These are phyloP conservation scores for Germaria angustata DNA, from an alignment of 2,888 invertebrate genomes.

Conservation along the genomic window DNA sequence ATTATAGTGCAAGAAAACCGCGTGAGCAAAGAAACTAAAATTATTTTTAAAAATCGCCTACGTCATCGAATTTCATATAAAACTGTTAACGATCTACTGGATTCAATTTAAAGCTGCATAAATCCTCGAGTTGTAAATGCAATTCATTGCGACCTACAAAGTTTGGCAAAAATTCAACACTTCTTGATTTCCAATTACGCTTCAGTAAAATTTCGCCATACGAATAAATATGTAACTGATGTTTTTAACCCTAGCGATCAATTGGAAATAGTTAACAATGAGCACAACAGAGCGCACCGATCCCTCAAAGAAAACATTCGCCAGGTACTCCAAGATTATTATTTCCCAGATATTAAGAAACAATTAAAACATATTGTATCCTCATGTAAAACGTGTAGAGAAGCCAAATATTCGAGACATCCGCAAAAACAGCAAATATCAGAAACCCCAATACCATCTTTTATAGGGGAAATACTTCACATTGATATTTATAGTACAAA, in stretches of 20 bases:
- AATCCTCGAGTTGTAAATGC: too few species aligned
- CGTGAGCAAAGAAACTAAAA: constrained; percentile 42
- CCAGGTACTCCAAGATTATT: constrained; percentile 19
- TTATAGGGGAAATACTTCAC: too few species aligned
- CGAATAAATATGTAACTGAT: too few species aligned
- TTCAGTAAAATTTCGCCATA: too few species aligned
- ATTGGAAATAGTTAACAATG: too few species aligned
- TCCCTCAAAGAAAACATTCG: constrained; percentile 32
- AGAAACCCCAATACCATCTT: too few species aligned
- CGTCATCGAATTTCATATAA: constrained; percentile 35
- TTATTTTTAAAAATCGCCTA: constrained; percentile 51
- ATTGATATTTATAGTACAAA: too few species aligned
- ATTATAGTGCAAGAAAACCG: constrained; percentile 20
- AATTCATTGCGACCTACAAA: constrained; percentile 34
- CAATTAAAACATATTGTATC: constrained; percentile 14
- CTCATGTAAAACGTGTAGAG: constrained; percentile 1
- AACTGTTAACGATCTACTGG: constrained; percentile 2
- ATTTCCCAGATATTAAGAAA: constrained; percentile 13
- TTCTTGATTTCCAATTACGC: too few species aligned
- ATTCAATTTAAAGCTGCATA: neutral
- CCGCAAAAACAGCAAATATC: too few species aligned
- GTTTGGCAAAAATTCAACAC: too few species aligned
- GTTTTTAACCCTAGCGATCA: too few species aligned
- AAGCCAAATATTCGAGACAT: constrained; percentile 9
- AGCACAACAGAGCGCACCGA: too few species aligned